phyloP scores from a whole-genome alignment of 2,888 invertebrate genomes.

The Mimas tiliae region DNA sequence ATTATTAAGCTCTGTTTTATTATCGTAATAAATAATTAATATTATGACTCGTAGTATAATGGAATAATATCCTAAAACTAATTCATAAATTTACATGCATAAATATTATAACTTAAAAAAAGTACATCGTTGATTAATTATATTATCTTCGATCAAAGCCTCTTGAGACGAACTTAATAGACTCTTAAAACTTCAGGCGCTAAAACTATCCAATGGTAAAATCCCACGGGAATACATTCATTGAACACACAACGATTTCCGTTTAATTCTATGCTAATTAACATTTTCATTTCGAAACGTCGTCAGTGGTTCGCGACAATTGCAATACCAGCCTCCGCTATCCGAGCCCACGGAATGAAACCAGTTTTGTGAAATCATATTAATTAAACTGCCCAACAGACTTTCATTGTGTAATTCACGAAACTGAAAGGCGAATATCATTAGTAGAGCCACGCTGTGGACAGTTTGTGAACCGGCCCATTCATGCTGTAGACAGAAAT shows the following conservation, averaged over 20 bases:
- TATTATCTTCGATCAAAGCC: too few relatives aligned
- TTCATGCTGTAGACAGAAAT: too few relatives aligned
- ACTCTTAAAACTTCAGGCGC: not conserved
- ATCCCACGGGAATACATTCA: not conserved
- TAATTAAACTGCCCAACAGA: conserved; percentile 29
- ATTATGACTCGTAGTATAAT: too few relatives aligned
- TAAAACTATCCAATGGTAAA: not conserved
- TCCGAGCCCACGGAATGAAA: conserved; percentile 20
- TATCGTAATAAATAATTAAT: too few relatives aligned
- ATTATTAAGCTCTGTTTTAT: too few relatives aligned
- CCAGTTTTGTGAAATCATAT: conserved; percentile 29
- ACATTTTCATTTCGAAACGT: conserved; percentile 20
- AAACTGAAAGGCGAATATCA: conserved; percentile 19
- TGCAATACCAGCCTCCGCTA: conserved; percentile 17
- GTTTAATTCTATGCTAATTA: conserved; percentile 21
- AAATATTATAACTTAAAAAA: too few relatives aligned
- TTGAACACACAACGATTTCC: conserved; percentile 8
- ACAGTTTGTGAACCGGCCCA: too few relatives aligned
- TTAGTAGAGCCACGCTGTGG: too few relatives aligned
- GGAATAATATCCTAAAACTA: too few relatives aligned
- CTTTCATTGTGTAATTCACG: conserved; percentile 26
- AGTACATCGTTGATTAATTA: too few relatives aligned
- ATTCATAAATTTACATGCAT: too few relatives aligned
- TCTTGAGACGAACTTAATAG: too few relatives aligned
- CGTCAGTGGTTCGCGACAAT: conserved; percentile 15